A percentile compares a stretch with the other conserved stretches of the same genome.
Conservation (phyloP, 2,113 vertebrate genomes). For the Pygoscelis adeliae region DNA sequence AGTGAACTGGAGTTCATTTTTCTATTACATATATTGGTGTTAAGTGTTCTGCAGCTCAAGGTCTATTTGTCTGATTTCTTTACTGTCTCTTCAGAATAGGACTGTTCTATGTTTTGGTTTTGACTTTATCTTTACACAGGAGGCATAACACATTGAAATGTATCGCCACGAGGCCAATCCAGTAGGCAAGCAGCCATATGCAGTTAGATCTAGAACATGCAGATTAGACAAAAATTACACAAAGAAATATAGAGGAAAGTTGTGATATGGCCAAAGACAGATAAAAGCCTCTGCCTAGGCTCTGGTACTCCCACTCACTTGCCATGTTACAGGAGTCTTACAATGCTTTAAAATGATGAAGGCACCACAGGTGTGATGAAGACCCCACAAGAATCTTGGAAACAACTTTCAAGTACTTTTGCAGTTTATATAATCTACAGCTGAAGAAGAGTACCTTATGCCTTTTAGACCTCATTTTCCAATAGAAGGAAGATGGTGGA, state of each 20-base stretch:
- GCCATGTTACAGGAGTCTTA: neutral
- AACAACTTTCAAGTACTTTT: neutral
- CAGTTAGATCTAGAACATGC: neutral
- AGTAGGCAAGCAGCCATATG: neutral
- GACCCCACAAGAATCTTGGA: neutral
- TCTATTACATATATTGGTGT: neutral
- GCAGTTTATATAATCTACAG: neutral
- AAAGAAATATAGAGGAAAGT: neutral
- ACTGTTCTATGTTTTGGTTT: neutral
- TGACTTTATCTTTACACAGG: neutral
- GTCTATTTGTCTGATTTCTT: neutral
- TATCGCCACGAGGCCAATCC: neutral
- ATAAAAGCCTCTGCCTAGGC: neutral
- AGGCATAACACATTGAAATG: neutral
- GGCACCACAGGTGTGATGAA: neutral
- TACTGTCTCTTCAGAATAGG: neutral
- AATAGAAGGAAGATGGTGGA: neutral
- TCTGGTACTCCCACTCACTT: neutral
- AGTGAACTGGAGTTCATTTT: constrained; percentile 35
- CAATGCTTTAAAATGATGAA: neutral
- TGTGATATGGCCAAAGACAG: neutral
- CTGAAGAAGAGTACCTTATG: neutral
- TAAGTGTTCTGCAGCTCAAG: neutral
- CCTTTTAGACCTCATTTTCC: neutral
- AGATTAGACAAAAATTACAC: neutral